A percentile compares a stretch with the other conserved stretches of the same genome.
Evolutionary conservation across 2,888 invertebrate species (phyloP).

Genomic region (Dinocampus coccinellae): DNA sequence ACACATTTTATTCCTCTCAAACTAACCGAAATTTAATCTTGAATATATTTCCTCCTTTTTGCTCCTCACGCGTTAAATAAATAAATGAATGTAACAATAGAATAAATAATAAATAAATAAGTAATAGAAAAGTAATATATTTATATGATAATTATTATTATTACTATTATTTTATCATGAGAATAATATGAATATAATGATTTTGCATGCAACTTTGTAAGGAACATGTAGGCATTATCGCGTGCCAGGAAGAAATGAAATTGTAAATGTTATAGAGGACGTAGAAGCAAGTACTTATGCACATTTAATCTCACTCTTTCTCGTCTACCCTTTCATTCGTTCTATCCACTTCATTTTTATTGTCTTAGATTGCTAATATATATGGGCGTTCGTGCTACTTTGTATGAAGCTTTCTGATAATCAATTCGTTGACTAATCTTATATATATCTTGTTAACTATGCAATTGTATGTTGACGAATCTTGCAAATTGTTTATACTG

Average conservation of each 20-base stretch:
- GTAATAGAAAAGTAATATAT: too few species aligned
- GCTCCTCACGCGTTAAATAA: neutral
- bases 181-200: neutral
- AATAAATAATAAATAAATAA: too few species aligned
- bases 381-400: neutral
- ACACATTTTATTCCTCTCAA: neutral
- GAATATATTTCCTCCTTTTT: neutral
- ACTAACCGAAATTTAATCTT: conserved; percentile 17
- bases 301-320: neutral
- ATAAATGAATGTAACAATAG: too few species aligned
- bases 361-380: too few species aligned
- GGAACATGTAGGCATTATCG: conserved; percentile 34
- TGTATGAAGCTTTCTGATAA: conserved; percentile 5
- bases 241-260: conserved; percentile 38
- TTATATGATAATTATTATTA: neutral
- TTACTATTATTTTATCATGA: neutral
- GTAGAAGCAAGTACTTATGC: neutral
- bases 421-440: conserved; percentile 23
- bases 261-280: conserved; percentile 27
- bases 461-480: conserved; percentile 19
- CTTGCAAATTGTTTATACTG: conserved; percentile 23
- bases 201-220: conserved; percentile 32
- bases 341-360: too few species aligned
- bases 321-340: neutral
- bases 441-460: conserved; percentile 16